phyloP scores from a whole-genome alignment of 2,888 invertebrate species.

The Adineta ricciae region DNA sequence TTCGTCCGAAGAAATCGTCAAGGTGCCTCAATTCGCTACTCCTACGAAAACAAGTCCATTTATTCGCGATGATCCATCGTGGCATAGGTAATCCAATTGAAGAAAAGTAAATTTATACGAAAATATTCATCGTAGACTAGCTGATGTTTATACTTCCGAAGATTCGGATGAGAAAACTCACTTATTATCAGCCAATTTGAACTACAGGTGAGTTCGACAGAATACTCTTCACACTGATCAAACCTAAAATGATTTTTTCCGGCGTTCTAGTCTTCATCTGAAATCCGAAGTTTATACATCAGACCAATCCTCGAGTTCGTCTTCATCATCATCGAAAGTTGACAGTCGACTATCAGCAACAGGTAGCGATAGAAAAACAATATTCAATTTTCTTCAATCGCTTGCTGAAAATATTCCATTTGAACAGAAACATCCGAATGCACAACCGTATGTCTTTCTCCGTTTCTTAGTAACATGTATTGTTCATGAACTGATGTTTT shows the following conservation, averaged over 20 bases:
- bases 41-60: not conserved
- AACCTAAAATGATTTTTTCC: too few species aligned
- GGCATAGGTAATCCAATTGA: not conserved
- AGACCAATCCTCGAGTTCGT: not conserved
- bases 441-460: not conserved
- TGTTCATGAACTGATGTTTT: too few species aligned
- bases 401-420: not conserved
- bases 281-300: not conserved
- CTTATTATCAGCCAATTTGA: not conserved
- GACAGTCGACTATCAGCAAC: not conserved
- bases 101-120: not conserved
- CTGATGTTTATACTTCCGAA: constrained; percentile 6
- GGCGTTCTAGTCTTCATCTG: not conserved
- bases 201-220: not conserved
- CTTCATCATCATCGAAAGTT: not conserved
- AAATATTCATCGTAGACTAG: not conserved
- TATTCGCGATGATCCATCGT: not conserved
- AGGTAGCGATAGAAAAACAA: not conserved
- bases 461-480: too few species aligned
- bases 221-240: too few species aligned
- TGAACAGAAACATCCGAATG: not conserved
- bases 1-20: not conserved
- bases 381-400: not conserved
- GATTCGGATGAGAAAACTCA: not conserved
- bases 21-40: not conserved